Percentiles rank a stretch among this genome's conserved stretches.
Conservation (phyloP, 2,888 invertebrate genomes). For the Aphodius sticticus region DNA sequence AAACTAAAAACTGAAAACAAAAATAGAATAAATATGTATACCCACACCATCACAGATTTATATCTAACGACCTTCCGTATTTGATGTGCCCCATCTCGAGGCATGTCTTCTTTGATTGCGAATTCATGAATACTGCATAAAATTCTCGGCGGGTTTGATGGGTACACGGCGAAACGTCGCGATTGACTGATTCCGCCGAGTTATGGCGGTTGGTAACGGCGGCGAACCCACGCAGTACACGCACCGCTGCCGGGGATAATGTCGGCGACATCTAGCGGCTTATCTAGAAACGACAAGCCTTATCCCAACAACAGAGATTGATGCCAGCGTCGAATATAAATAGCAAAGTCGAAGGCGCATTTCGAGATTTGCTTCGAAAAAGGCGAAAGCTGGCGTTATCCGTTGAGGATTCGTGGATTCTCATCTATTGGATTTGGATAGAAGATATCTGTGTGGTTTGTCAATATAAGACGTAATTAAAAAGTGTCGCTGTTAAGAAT, state of each 20-base stretch:
- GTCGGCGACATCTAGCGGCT: neutral
- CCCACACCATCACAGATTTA: too few relatives aligned
- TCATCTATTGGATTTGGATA: neutral
- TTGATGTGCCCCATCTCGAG: neutral
- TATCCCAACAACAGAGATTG: constrained; percentile 4
- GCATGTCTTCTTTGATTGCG: neutral
- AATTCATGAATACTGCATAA: neutral
- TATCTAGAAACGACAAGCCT: constrained; percentile 4
- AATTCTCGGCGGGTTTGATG: neutral
- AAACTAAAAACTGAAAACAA: too few relatives aligned
- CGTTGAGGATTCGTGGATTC: neutral
- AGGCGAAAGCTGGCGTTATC: neutral
- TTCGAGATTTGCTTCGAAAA: neutral
- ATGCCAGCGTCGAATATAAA: neutral
- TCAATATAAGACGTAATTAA: too few relatives aligned
- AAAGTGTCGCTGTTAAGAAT: too few relatives aligned
- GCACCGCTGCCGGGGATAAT: neutral
- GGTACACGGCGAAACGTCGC: neutral
- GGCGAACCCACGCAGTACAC: neutral
- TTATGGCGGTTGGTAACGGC: neutral
- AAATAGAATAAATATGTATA: too few relatives aligned
- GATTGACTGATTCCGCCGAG: neutral
- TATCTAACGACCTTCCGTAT: neutral
- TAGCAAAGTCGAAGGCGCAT: neutral
- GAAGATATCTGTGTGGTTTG: too few relatives aligned